Base-by-base conservation (phyloP, 2,797 vertebrate species). In the Lacerta bilineata region DNA sequence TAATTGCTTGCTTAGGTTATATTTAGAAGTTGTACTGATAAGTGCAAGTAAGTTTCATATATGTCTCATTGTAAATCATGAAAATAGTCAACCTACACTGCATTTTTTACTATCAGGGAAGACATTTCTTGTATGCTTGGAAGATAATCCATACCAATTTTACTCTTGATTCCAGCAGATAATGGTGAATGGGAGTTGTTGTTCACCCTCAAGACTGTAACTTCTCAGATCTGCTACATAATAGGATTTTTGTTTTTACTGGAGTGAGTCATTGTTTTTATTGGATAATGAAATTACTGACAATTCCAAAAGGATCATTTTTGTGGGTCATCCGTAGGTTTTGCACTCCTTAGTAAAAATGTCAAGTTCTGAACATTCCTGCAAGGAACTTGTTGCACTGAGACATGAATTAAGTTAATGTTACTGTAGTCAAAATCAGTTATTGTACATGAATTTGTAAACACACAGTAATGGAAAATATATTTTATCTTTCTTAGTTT, bases 241-340 rank as follows among this genome's bases (percentile, higher is more conserved):
- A 77, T 55, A 87, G 68, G 4, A 23, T 74, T 90, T 91, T 92
- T 93, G 50, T 88, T 80, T 89, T 94, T 86, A 94, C 23, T 7
- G 0, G 86, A 87, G 5, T 80, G 79, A 92, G 43, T 89, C 80
- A 85, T 4, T 93, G 33, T 90, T 95, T 95, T 93, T 87, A 90
- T 87, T 93, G 72, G 69, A 89, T 92, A 90, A 90, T 91, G 83
- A 94, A 93, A 93, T 92, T 88, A 92, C n/a, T 94, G 23, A 87
- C 81, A 81, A 43, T 89, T 94, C 86, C 90, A 92, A 91, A 69
- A 92, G 10, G 29, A 72, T 74, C 92, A 86, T 89, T 89, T 94
- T 93, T 91, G 77, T 77, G 36, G 85, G 66, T 83, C 87, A 59
- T 90, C 76, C 82, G 69, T 92, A 95, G 87, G 92, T 85, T 95